phyloP scores from a whole-genome alignment of 2,888 invertebrate species.

The Apodemia mormo region DNA sequence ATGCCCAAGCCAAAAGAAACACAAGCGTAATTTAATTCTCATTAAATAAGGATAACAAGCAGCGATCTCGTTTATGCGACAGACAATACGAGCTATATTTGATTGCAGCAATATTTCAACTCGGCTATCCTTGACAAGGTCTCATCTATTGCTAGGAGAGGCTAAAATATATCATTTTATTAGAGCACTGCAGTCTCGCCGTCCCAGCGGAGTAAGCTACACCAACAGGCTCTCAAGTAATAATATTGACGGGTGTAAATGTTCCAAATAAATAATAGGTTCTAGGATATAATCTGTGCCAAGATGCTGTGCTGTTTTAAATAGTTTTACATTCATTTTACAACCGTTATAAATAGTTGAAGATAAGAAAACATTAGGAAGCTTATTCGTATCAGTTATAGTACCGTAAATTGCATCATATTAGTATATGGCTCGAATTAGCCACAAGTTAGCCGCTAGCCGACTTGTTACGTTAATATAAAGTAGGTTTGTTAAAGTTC shows the following conservation, averaged over 20 bases:
- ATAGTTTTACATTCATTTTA: neutral
- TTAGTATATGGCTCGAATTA: no score
- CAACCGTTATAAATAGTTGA: no score
- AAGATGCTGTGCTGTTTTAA: neutral
- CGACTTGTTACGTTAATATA: no score
- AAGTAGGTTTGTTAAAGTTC: no score
- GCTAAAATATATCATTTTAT: neutral
- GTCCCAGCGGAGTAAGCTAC: neutral
- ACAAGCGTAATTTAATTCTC: neutral
- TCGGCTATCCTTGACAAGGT: constrained; percentile 5
- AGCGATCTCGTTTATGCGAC: neutral
- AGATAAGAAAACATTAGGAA: no score
- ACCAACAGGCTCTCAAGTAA: neutral
- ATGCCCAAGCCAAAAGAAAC: no score
- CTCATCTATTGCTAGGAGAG: neutral
- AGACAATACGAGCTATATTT: neutral
- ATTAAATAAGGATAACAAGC: neutral
- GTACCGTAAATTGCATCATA: no score
- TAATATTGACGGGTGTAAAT: neutral
- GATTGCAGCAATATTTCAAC: neutral
- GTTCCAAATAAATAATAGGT: neutral
- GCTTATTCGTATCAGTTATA: no score
- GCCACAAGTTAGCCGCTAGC: no score
- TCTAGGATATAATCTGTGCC: neutral
- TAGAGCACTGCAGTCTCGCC: neutral